Evolutionary conservation across 2,888 invertebrate genomes (phyloP), one percentile per base, ranked within the genome.

Genomic region (Homarus gammarus): DNA sequence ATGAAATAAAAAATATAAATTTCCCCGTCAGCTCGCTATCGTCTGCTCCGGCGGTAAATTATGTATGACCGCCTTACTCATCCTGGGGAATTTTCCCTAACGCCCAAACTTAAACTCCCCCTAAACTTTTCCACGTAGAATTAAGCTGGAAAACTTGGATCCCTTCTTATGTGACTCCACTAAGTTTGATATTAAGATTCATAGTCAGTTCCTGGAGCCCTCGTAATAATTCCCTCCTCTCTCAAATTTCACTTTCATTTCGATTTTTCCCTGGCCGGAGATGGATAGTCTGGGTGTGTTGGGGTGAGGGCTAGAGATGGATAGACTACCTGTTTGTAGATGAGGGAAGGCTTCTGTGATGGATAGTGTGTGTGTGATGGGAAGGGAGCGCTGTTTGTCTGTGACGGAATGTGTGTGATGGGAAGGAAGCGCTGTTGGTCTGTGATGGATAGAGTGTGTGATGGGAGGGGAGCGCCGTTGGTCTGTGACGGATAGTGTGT

Each of bases 151-250:
- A 78, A 78, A 77, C 77, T 56, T 56, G 78, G 78, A 78, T 33
- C 78, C 33, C 33, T 56, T 78, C 78, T 78, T 78, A 78, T 51
- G 31, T 56, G 78, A 78, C 56, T 78, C 51, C 31, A 15, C 78
- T 38, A 78, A 78, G 78, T 78, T 78, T 49, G 78, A 77, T 78
- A 51, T 78, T 78, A 77, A 78, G 78, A 78, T 78, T 78, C 78
- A 78, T 51, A 78, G 78, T 78, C 78, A 36, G 38, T n/a, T 77
- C 77, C 49, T 49, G n/a, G 31, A 38, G 56, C 78, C 51, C 27
- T 40, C 49, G 18, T 40, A 27, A 49, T 49, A 73, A 40, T 73
- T 56, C 22, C 56, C 56, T 3, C 0, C 56, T 18, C 56, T 31
- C 70, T 70, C 70, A 51, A 31, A 51, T 56, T 78, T 56, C 49